Percentiles rank a stretch among this genome's conserved stretches.
These are phyloP conservation scores for Heterocephalus glaber DNA, from an alignment of 2,113 vertebrate genomes.

Conservation along the genomic window DNA sequence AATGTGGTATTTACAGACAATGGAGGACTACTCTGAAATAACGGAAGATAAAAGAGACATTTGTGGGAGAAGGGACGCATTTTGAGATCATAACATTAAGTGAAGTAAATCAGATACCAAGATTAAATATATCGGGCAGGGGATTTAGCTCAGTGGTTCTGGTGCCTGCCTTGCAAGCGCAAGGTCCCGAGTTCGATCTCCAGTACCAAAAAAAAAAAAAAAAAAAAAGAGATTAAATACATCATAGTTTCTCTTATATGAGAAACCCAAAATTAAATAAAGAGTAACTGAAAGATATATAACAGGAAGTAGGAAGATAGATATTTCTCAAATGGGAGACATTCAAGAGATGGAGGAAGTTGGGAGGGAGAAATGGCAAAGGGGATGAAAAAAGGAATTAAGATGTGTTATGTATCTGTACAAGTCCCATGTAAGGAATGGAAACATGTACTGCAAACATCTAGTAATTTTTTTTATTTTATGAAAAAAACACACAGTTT, in stretches of 20 bases:
- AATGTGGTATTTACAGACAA: background rate
- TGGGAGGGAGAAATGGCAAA: background rate
- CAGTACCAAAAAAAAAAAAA: too few species aligned
- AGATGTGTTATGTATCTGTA: background rate
- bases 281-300: background rate
- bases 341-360: background rate
- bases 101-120: background rate
- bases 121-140: too few species aligned
- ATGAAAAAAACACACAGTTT: background rate
- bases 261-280: background rate
- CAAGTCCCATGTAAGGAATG: background rate
- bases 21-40: background rate
- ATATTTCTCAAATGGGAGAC: background rate
- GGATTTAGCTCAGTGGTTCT: too few species aligned
- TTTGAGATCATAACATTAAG: background rate
- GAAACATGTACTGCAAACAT: background rate
- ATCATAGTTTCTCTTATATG: background rate
- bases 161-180: too few species aligned
- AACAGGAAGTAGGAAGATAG: background rate
- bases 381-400: background rate
- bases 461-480: background rate
- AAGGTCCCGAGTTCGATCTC: too few species aligned
- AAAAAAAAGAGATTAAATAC: background rate
- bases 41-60: background rate
- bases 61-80: background rate